Evolutionary conservation across 2,888 invertebrate genomes (phyloP).

Genomic region (Galerucella calmariensis): DNA sequence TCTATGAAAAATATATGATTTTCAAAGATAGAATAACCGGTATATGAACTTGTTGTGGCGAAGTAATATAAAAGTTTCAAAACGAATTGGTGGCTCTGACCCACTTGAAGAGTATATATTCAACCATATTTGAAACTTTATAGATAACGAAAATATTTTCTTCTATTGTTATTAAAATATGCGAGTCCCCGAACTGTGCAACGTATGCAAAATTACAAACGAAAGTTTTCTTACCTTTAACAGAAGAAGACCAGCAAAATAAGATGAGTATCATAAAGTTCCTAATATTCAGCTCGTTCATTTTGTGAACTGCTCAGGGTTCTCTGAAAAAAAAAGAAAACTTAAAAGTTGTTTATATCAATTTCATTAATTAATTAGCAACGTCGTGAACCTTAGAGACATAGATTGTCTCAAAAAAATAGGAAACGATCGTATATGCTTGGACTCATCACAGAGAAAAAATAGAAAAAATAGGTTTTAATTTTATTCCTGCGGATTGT

Average conservation of each 20-base stretch:
- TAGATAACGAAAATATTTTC: not conserved
- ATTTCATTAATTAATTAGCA: no score
- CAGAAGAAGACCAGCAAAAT: conserved; percentile 51
- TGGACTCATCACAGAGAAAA: no score
- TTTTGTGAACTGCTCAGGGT: conserved; percentile 49
- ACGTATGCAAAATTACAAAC: not conserved
- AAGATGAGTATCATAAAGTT: conserved; percentile 54
- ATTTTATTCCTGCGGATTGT: no score
- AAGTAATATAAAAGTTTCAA: conserved; percentile 9
- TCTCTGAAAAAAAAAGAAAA: conserved; percentile 43
- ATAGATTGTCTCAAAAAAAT: no score
- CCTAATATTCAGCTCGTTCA: conserved; percentile 53
- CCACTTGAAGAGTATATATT: not conserved
- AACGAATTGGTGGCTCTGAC: not conserved
- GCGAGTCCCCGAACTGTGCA: not conserved
- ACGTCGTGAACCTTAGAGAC: no score
- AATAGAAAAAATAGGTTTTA: no score
- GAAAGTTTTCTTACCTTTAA: conserved; percentile 45
- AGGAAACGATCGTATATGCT: no score
- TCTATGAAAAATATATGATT: not conserved
- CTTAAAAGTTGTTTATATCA: not conserved
- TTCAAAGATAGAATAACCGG: not conserved
- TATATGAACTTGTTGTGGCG: not conserved
- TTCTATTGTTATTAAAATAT: not conserved
- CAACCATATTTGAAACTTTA: not conserved